phyloP scores from a whole-genome alignment of 2,113 vertebrate species.

The Eclectus roratus region DNA sequence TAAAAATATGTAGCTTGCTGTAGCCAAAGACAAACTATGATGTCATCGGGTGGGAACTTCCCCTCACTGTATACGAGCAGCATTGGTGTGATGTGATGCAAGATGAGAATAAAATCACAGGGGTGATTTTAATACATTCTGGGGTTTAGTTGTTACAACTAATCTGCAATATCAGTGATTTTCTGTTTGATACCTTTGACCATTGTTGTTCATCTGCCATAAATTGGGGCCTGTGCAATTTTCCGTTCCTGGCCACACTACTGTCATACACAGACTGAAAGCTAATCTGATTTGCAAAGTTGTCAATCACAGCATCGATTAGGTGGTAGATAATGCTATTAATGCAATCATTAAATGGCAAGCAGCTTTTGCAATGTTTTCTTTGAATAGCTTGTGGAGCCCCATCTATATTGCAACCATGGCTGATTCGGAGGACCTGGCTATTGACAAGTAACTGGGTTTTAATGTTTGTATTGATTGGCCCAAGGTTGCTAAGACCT shows the following conservation, averaged over 20 bases:
- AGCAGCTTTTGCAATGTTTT: conserved; percentile 7
- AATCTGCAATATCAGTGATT: not conserved
- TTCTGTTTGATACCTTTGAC: not conserved
- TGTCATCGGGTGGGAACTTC: conserved; percentile 70
- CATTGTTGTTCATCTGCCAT: not conserved
- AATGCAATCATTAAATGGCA: conserved; percentile 35
- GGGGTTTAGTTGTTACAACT: not conserved
- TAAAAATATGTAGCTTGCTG: conserved; percentile 34
- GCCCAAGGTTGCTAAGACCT: not conserved
- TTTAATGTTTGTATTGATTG: not conserved
- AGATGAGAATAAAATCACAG: not conserved
- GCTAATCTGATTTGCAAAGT: conserved; percentile 65
- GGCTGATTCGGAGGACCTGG: not conserved
- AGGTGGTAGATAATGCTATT: conserved; percentile 37
- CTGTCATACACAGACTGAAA: not conserved
- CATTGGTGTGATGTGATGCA: not conserved
- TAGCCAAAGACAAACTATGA: conserved; percentile 61
- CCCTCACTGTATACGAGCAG: not conserved
- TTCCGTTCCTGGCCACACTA: not conserved
- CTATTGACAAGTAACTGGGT: not conserved
- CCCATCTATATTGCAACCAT: not conserved
- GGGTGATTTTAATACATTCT: not conserved
- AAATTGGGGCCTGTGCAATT: not conserved
- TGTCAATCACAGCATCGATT: conserved; percentile 62
- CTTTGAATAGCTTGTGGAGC: not conserved